Evolutionary conservation across 2,797 vertebrate genomes (phyloP), one percentile per base, ranked within the genome.

Genomic region (Neosilurus hyrtlii): DNA sequence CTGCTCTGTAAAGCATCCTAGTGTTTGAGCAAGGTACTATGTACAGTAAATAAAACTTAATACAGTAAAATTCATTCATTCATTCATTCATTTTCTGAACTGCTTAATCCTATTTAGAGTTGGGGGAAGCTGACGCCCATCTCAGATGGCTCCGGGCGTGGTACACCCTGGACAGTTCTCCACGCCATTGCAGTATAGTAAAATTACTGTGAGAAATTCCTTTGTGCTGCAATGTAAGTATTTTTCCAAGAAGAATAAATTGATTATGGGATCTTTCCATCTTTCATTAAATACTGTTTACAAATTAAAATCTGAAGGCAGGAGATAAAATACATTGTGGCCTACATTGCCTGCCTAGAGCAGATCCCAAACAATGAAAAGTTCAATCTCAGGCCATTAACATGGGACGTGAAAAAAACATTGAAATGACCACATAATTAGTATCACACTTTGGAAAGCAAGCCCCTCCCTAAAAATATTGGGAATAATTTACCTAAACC

Each of bases 291-390:
- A 59, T 75, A 30, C 10, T 57, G 9, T 57, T 35, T 35, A 74
- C 52, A 56, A 9, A 7, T 35, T 57, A 16, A 57, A 75, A 35
- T 30, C 26, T 20, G 26, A 74, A 57, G 72, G 54, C 26, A 57
- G 26, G 72, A 57, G 72, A 59, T 75, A 57, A 77, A 16, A 10
- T 57, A 37, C n/a, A 83, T 61, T 85, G 79, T 68, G 20, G 49
- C 22, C 35, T 94, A 93, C 90, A 93, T 94, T 92, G 90, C 84
- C 90, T 90, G 92, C 93, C 91, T 82, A 87, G 85, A 93, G 93
- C 91, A 43, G 81, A 89, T 85, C 84, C 87, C 86, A 87, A 78
- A 91, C 89, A 89, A 84, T 76, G 54, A 75, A 59, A 59, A 59
- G 30, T 54, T 73, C 51, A 18, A 54, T 54, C n/a, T 75, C 10